Conservation (phyloP, 1,140 invertebrate species). For the Aphis gossypii region DNA sequence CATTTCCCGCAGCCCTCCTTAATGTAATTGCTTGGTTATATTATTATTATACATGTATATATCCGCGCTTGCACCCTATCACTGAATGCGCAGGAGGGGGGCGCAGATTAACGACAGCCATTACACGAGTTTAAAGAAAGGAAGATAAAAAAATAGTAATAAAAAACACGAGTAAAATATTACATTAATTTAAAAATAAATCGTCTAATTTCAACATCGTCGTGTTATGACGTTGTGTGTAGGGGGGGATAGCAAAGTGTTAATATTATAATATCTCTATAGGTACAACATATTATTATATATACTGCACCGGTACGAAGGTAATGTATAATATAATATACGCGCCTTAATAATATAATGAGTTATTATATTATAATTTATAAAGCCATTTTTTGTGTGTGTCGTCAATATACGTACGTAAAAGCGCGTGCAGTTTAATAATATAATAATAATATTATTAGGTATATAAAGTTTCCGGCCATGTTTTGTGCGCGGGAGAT, state of each 20-base stretch:
- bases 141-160: not conserved
- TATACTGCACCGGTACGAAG: not conserved
- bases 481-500: not conserved
- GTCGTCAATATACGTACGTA: not conserved
- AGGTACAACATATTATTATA: not conserved
- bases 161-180: slow-evolving; percentile 40
- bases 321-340: not conserved
- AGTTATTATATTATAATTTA: not conserved
- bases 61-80: slow-evolving; percentile 12
- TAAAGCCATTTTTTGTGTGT: not conserved
- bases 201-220: slow-evolving; percentile 28
- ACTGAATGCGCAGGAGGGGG: not conserved
- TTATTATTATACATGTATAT: not conserved
- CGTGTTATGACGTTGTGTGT: not conserved
- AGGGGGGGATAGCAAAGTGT: not conserved
- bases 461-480: slow-evolving; percentile 12
- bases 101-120: slow-evolving; percentile 33
- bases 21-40: slow-evolving; percentile 53
- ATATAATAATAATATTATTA: slow-evolving; percentile 9
- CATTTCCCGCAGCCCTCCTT: slow-evolving; percentile 32
- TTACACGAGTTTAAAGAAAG: not conserved
- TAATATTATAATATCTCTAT: not conserved
- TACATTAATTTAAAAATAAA: slow-evolving; percentile 38
- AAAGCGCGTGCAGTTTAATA: not conserved
- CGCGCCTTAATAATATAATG: not conserved